These are phyloP conservation scores for Conus ventricosus DNA, from an alignment of 1,140 invertebrate species.

Conservation along the genomic window DNA sequence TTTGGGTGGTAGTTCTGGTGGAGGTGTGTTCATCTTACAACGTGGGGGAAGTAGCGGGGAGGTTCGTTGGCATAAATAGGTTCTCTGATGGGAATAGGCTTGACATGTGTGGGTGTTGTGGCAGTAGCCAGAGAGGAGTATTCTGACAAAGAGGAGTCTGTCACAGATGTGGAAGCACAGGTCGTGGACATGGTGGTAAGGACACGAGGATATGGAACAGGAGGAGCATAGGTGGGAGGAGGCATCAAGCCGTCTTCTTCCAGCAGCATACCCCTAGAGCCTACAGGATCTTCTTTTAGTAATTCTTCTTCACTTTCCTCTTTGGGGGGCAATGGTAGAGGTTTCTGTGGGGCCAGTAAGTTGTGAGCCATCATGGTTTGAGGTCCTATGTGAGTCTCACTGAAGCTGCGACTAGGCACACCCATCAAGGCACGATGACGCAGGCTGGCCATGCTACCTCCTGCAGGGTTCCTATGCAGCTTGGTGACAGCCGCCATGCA, in stretches of 20 bases:
- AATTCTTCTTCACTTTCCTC: constrained; percentile 11
- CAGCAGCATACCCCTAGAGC: background rate
- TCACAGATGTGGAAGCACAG: background rate
- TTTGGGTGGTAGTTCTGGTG: constrained; percentile 68
- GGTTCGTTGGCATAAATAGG: constrained; percentile 62
- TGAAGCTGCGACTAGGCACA: constrained; percentile 26
- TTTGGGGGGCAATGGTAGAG: constrained; percentile 20
- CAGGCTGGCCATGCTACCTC: constrained; percentile 27
- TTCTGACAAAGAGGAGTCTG: background rate
- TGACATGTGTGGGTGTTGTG: background rate
- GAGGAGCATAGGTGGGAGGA: constrained; percentile 24
- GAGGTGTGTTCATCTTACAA: constrained; percentile 49
- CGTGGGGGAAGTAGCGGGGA: constrained; percentile 26
- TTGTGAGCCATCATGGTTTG: background rate
- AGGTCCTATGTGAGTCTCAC: constrained; percentile 34
- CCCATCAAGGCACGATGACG: background rate
- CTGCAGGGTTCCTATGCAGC: constrained; percentile 19
- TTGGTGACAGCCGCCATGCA: background rate
- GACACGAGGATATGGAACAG: constrained; percentile 27
- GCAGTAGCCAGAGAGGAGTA: background rate
- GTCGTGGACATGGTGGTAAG: constrained; percentile 4
- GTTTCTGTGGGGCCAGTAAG: constrained; percentile 6
- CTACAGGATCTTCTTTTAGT: background rate
- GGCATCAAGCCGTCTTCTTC: constrained; percentile 11
- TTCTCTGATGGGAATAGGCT: constrained; percentile 37